Evolutionary conservation across 2,797 vertebrate genomes (phyloP), one percentile per base, ranked within the genome.

Genomic region (Eleutherodactylus coqui): DNA sequence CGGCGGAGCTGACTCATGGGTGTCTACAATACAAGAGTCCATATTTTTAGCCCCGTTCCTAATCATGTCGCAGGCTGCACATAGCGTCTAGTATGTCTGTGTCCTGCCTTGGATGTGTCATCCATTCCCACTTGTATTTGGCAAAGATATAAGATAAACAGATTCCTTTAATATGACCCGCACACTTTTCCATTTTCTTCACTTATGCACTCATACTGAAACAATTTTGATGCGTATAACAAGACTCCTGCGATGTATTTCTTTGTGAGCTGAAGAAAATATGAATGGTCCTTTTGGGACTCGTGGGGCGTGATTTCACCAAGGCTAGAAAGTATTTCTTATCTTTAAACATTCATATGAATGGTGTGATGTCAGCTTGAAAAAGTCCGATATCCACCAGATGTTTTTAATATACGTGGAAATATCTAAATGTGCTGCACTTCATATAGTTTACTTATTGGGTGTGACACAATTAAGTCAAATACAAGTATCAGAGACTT

Each of bases 101-200:
- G 51, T 75, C 81, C 81, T 73, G 79, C 36, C 81, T 75, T 29
- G 81, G 51, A 83, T 83, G 81, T 73, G 69, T 83, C 81, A 83
- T 53, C 49, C 49, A 83, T 58, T 75, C 81, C 81, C 69, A 60
- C 29, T 83, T 73, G 8, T 24, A 73, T 73, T 75, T 73, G 81
- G 81, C 81, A 83, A 72, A 55, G 67, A 36, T 53, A 24, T 53
- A 38, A 72, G 55, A 72, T 38, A 24, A 72, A 72, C 45, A 82
- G 45, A 82, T 73, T 73, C 36, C 27, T 55, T 73, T 73, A 60
- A 55, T 73, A 73, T 72, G 38, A 82, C 80, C 80, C 41, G 34
- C 47, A 55, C 32, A 45, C 81, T 21, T 82, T 82, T 72, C 80
- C 49, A 36, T 72, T 82, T 82, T 73, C 32, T 72, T 73, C 67